phyloP scores from a whole-genome alignment of 2,113 vertebrate genomes.

The Brachyhypopomus gauderio region DNA sequence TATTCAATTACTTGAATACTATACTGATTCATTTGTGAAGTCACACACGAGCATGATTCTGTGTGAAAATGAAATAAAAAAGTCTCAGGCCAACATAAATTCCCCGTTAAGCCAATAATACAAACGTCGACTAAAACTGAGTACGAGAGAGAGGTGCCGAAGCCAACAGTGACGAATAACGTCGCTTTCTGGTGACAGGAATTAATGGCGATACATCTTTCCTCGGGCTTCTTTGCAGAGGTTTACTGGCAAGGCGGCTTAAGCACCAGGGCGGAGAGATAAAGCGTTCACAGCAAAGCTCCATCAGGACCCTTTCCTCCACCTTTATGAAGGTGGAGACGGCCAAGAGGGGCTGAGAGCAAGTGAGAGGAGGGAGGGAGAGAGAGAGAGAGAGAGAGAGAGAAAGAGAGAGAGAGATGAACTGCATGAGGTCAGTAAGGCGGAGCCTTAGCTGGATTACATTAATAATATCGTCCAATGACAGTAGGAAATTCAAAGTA shows the following conservation, averaged over 20 bases:
- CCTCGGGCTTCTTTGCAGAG: slow-evolving; percentile 13
- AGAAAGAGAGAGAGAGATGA: slow-evolving; percentile 6
- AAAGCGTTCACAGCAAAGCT: background rate
- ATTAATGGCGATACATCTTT: slow-evolving; percentile 35
- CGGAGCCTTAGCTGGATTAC: slow-evolving; percentile 29
- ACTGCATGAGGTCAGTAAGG: slow-evolving; percentile 38
- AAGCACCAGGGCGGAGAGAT: slow-evolving; percentile 2
- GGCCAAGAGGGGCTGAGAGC: background rate
- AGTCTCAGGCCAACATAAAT: background rate
- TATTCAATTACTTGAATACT: background rate
- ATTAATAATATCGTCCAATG: slow-evolving; percentile 13
- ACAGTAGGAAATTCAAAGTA: slow-evolving; percentile 22
- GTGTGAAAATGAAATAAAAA: background rate
- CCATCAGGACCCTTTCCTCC: background rate
- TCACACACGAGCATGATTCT: background rate
- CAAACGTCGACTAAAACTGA: background rate
- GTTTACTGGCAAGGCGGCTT: background rate
- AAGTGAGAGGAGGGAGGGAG: background rate
- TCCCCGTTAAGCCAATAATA: slow-evolving; percentile 11
- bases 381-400: slow-evolving; percentile 14
- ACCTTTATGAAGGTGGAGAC: background rate
- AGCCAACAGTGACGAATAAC: slow-evolving; percentile 5
- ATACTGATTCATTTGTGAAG: background rate
- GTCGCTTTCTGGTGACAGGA: slow-evolving; percentile 14
- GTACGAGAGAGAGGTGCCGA: background rate